These are phyloP conservation scores for Cyclina sinensis DNA, from an alignment of 1,140 invertebrate genomes.

Conservation along the genomic window DNA sequence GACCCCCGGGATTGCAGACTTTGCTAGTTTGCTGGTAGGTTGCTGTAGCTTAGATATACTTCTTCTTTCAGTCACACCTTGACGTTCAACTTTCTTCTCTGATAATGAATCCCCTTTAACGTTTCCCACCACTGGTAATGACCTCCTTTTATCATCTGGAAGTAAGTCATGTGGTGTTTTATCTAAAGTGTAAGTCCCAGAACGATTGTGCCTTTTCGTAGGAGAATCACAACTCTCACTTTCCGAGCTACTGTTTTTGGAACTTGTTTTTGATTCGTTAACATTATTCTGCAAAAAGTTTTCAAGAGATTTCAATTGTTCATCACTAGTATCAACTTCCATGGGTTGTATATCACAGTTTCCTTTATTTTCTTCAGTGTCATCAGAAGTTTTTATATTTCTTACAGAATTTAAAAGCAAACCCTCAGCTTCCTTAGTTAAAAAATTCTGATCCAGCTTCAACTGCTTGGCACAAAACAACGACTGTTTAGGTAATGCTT, in stretches of 20 bases:
- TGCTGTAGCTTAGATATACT: conserved; percentile 6
- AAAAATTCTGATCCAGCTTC: background rate
- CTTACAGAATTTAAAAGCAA: background rate
- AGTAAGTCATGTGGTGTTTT: conserved; percentile 41
- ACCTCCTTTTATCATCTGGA: conserved; percentile 33
- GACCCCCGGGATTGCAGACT: background rate
- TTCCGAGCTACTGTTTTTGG: conserved; percentile 15
- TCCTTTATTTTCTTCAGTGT: background rate
- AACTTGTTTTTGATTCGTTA: background rate
- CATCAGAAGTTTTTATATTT: background rate
- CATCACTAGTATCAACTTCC: background rate
- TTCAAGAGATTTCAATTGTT: background rate
- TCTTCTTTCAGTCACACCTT: background rate
- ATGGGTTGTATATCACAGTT: conserved; percentile 26
- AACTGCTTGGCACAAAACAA: conserved; percentile 41
- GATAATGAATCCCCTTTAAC: background rate
- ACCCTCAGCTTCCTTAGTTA: background rate
- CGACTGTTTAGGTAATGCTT: conserved; percentile 23
- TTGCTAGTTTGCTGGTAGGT: conserved; percentile 8
- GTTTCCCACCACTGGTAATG: conserved; percentile 34
- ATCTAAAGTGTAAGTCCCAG: conserved; percentile 45
- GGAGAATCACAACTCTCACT: conserved; percentile 4
- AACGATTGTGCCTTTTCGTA: conserved; percentile 29
- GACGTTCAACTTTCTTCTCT: background rate
- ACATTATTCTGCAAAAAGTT: conserved; percentile 18